These are phyloP conservation scores for Crypturellus undulatus DNA, from an alignment of 2,113 vertebrate species.

Conservation along the genomic window DNA sequence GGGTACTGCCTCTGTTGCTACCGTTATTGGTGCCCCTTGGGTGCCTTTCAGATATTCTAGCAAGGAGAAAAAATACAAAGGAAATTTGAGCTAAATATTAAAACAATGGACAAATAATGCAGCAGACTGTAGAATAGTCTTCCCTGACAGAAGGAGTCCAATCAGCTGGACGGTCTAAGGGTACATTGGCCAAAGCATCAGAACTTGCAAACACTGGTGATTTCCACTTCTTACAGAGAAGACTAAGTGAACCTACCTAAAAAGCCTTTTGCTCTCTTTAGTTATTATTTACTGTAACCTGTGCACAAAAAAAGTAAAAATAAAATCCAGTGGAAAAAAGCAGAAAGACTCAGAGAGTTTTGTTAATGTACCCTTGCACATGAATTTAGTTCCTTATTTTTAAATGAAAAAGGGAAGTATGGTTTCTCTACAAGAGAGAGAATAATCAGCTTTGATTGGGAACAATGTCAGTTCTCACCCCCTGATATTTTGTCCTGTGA, in stretches of 20 bases:
- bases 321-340: background rate
- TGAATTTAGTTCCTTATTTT: background rate
- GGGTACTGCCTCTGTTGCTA: background rate
- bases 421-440: no score
- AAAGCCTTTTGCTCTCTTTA: background rate
- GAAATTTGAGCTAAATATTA: background rate
- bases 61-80: background rate
- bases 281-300: background rate
- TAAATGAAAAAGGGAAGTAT: background rate
- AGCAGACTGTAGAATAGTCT: background rate
- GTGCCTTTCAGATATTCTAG: background rate
- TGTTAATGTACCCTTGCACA: background rate
- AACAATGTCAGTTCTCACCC: background rate
- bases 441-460: background rate
- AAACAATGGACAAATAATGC: background rate
- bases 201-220: fast-evolving
- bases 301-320: background rate
- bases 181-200: background rate
- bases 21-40: fast-evolving
- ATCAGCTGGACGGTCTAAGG: background rate
- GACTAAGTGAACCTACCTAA: no score
- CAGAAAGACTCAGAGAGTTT: background rate
- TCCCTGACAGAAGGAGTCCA: background rate
- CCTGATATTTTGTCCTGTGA: background rate
- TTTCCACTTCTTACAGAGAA: background rate